Base-by-base conservation (phyloP, 2,888 invertebrate genomes). In the Isotomurus palustris region DNA sequence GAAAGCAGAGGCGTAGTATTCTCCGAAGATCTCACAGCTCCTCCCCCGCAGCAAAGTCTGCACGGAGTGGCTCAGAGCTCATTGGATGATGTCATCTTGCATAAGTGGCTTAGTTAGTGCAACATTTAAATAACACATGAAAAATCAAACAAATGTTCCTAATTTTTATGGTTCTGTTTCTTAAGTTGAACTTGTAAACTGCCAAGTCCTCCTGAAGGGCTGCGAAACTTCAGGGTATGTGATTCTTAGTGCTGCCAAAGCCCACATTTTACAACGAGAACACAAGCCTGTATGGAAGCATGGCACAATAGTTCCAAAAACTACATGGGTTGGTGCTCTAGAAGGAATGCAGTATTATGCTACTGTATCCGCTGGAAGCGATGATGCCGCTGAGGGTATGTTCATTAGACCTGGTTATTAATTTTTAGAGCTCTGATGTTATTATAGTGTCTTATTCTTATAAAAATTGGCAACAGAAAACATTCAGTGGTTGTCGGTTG, bases 261-360 rank as follows among this genome's bases (percentile, higher is more conserved):
- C 97, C 0, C 91, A 93, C 77, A 91, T 99, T 66, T 78, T 91
- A 1, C 95, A 96, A 75, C 82, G 90, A 53, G 82, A 87, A 38
- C 91, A 93, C 75, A 83, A 87, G 53, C 91, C 96, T 0, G 87
- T 90, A 0, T 93, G 92, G 92, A 84, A 85, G 55, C 86, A 89
- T 71, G 80, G 88, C 50, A 88, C 89, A 10, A 78, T 92, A 2
- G 87, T 93, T n/a, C 85, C 89, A 28, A 97, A 97, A 77, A 88
- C 89, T 1, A 93, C 96, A 0, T 97, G 97, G 95, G 86, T 89
- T 64, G 96, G 96, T 21, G 85, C 89, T 52, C 79, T 99, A 12
- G 90, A 91, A 73, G 94, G 96, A 76, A 94, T 99, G 93, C 97
- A 97, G 82, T 99, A 99, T 79, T 99, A 97, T 79, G 97, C 97